These are phyloP conservation scores for Zingel zingel DNA, from an alignment of 2,113 vertebrate genomes.

Conservation along the genomic window DNA sequence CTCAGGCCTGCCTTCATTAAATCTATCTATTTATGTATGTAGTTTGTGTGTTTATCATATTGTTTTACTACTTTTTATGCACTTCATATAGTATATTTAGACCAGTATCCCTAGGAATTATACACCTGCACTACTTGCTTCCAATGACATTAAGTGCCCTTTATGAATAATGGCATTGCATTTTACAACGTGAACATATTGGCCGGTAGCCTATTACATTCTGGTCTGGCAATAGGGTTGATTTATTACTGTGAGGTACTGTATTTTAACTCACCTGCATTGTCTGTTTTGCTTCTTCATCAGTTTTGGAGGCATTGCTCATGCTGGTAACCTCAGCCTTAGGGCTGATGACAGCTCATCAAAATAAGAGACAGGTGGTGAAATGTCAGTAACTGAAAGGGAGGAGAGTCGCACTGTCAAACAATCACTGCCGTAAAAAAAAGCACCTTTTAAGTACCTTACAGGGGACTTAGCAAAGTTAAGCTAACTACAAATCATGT, in stretches of 20 bases:
- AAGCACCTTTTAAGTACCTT: neutral
- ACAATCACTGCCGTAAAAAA: neutral
- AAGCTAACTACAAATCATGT: neutral
- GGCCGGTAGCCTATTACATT: neutral
- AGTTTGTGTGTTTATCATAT: neutral
- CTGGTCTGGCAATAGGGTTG: neutral
- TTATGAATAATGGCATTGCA: neutral
- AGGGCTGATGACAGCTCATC: slow-evolving; percentile 39
- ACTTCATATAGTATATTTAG: neutral
- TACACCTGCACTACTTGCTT: neutral
- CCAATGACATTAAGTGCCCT: neutral
- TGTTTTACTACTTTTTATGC: neutral
- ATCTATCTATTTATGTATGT: neutral
- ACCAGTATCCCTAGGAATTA: neutral
- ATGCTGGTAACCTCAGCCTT: slow-evolving; percentile 19
- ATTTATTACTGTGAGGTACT: neutral
- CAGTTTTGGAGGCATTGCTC: neutral
- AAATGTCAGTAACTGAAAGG: neutral
- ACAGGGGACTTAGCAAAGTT: neutral
- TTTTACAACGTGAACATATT: neutral
- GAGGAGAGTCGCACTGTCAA: neutral
- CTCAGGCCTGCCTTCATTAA: too few relatives aligned
- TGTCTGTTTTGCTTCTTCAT: slow-evolving; percentile 17
- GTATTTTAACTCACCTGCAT: slow-evolving; percentile 9
- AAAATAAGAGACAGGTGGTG: slow-evolving; percentile 27